Evolutionary conservation across 2,888 invertebrate species (phyloP).

Genomic region (Agriopis aurantiaria): DNA sequence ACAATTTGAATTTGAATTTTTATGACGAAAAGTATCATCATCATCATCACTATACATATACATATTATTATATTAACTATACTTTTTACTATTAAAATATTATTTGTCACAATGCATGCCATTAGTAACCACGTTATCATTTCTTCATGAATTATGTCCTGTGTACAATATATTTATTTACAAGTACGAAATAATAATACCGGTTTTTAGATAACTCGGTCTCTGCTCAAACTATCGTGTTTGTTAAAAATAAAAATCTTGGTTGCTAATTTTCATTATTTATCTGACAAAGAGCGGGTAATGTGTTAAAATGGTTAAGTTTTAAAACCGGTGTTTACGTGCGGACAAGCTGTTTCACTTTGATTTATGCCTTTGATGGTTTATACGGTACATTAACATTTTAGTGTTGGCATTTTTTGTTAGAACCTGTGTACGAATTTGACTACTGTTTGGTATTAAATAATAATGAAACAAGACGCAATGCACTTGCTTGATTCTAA

Average conservation of each 20-base stretch:
- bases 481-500: no score
- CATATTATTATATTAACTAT: no score
- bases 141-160: no score
- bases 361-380: slow-evolving; percentile 31
- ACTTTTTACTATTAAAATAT: no score
- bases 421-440: slow-evolving; percentile 3
- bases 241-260: slow-evolving; percentile 58
- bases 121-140: no score
- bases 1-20: no score
- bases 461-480: neutral
- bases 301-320: slow-evolving; percentile 41
- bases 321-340: slow-evolving; percentile 35
- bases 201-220: slow-evolving; percentile 40
- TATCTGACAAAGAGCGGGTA: slow-evolving; percentile 64
- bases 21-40: no score
- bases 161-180: no score
- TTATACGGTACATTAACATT: slow-evolving; percentile 7
- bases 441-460: neutral
- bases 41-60: no score
- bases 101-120: no score
- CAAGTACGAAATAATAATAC: neutral
- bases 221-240: slow-evolving; percentile 44
- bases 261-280: slow-evolving; percentile 71
- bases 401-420: slow-evolving; percentile 13
- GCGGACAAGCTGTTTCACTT: slow-evolving; percentile 35